Conservation (phyloP, 2,113 vertebrate genomes). For the Siphamia tubifer region DNA sequence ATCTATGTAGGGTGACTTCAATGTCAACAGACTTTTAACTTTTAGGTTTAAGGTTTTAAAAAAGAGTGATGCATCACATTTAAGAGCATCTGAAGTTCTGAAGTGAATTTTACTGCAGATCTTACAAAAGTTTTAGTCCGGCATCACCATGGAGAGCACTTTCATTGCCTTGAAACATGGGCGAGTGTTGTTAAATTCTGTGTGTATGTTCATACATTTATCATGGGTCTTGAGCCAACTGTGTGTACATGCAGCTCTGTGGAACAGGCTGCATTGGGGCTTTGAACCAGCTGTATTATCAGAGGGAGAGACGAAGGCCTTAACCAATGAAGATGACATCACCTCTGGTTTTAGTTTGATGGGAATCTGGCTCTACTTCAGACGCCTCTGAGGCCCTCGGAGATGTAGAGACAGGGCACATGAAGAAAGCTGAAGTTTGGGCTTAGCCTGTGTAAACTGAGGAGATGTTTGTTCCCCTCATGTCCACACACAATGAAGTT, state of each 20-base stretch:
- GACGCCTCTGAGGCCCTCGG: conserved; percentile 29
- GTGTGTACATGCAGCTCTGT: not conserved
- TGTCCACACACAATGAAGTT: conserved; percentile 5
- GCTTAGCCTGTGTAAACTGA: conserved; percentile 9
- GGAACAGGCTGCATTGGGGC: conserved; percentile 1
- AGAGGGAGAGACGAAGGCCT: conserved; percentile 29
- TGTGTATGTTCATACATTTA: not conserved
- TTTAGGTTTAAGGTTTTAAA: too few relatives aligned
- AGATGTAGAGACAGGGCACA: conserved; percentile 33
- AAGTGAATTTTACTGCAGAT: too few relatives aligned
- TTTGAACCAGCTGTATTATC: conserved; percentile 46
- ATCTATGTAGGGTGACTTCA: too few relatives aligned
- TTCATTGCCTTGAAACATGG: not conserved
- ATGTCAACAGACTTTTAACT: too few relatives aligned
- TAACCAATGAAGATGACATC: conserved; percentile 60
- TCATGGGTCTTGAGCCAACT: not conserved
- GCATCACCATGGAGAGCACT: too few relatives aligned
- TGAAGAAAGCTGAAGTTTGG: conserved; percentile 10
- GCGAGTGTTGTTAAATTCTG: not conserved
- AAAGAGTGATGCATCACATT: too few relatives aligned
- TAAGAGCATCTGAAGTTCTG: too few relatives aligned
- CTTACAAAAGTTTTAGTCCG: too few relatives aligned
- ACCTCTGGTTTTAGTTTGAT: conserved; percentile 62
- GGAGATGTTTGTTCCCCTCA: conserved; percentile 23
- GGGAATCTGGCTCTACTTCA: conserved; percentile 60